Percentiles rank a stretch among this genome's conserved stretches.
Evolutionary conservation across 2,888 invertebrate genomes (phyloP).

Genomic region (Nemapogon koenigi): DNA sequence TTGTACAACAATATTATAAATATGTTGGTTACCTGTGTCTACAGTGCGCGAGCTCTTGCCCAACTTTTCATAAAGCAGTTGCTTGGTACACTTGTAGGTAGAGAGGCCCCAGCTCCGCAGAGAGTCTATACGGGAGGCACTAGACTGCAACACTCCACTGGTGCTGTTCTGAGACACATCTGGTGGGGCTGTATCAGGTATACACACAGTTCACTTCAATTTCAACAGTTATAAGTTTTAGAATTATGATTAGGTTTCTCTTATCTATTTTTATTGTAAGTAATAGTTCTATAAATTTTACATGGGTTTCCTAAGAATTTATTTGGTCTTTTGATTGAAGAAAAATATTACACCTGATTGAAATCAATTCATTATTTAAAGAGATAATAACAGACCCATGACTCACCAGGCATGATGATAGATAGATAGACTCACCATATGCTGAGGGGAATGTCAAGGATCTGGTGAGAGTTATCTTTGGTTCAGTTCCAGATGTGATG

Average conservation of each 20-base stretch:
- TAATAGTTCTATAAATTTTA: too few relatives aligned
- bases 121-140: slow-evolving; percentile 88
- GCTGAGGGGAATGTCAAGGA: slow-evolving; percentile 77
- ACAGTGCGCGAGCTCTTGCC: slow-evolving; percentile 93
- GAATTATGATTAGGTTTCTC: too few relatives aligned
- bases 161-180: slow-evolving; percentile 65
- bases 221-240: too few relatives aligned
- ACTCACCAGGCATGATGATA: too few relatives aligned
- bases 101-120: slow-evolving; percentile 97
- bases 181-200: slow-evolving; percentile 40
- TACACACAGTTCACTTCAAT: too few relatives aligned
- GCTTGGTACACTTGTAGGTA: slow-evolving; percentile 97
- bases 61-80: slow-evolving; percentile 93
- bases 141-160: slow-evolving; percentile 66
- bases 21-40: slow-evolving; percentile 72
- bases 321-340: too few relatives aligned
- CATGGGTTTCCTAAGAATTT: too few relatives aligned
- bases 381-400: too few relatives aligned
- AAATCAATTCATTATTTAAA: too few relatives aligned
- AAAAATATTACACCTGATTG: too few relatives aligned
- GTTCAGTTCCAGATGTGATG: slow-evolving; percentile 77
- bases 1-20: too few relatives aligned
- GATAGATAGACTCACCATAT: slow-evolving; percentile 59
- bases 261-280: too few relatives aligned
- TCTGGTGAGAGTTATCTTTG: slow-evolving; percentile 68